A percentile compares a stretch with the other conserved stretches of the same genome.
Conservation (phyloP, 2,888 invertebrate species). For the Morpho helenor region DNA sequence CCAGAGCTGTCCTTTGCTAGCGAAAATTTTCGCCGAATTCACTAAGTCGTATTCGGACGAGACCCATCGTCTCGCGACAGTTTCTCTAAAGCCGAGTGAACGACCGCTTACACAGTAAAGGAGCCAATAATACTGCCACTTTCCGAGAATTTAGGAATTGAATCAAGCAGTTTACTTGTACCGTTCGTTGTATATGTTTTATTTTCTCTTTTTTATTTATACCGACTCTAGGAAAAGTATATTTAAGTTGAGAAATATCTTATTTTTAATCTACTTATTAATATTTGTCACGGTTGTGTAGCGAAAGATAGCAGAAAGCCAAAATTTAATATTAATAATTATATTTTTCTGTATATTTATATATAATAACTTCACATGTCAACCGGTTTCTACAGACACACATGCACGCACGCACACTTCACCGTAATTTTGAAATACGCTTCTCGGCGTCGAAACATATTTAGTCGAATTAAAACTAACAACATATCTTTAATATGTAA, state of each 20-base stretch:
- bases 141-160: constrained; percentile 16
- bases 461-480: too few relatives aligned
- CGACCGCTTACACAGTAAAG: constrained; percentile 21
- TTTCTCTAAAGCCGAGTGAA: constrained; percentile 25
- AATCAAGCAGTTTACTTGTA: constrained; percentile 11
- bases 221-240: neutral
- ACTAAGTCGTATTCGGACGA: constrained; percentile 19
- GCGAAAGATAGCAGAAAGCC: too few relatives aligned
- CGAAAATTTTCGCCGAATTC: constrained; percentile 24
- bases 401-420: too few relatives aligned
- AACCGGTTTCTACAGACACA: too few relatives aligned
- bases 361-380: too few relatives aligned
- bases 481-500: too few relatives aligned
- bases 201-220: neutral
- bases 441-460: too few relatives aligned
- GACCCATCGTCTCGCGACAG: constrained; percentile 21
- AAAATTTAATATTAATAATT: too few relatives aligned
- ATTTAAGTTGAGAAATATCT: neutral
- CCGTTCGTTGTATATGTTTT: constrained; percentile 12
- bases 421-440: too few relatives aligned
- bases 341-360: too few relatives aligned
- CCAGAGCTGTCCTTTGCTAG: constrained; percentile 12
- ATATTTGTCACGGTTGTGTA: too few relatives aligned
- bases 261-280: too few relatives aligned
- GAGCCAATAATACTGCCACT: constrained; percentile 23